phyloP scores from a whole-genome alignment of 2,888 invertebrate genomes.

The Hemaris fuciformis region DNA sequence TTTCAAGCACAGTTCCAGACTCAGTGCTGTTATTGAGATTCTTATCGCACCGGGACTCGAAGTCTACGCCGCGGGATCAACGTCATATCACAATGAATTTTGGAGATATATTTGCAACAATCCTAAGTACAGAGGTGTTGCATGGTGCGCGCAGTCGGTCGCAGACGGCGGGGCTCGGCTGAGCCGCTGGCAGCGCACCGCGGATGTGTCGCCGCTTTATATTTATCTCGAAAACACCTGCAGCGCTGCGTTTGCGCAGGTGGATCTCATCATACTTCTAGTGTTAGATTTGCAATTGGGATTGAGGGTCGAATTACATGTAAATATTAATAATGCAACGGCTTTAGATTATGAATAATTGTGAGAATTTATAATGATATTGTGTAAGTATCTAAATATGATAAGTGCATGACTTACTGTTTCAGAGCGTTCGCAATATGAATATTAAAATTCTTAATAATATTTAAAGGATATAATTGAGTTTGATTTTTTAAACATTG shows the following conservation, averaged over 20 bases:
- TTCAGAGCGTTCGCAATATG: too few species aligned
- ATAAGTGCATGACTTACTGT: too few species aligned
- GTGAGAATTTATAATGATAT: too few species aligned
- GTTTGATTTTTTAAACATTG: too few species aligned
- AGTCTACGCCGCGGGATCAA: too few species aligned
- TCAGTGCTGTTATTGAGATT: too few species aligned
- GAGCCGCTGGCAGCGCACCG: conserved; percentile 35
- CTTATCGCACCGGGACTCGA: too few species aligned
- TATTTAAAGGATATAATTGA: too few species aligned
- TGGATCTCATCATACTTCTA: not conserved
- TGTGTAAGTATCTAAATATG: too few species aligned
- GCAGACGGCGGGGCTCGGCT: conserved; percentile 57
- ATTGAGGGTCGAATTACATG: not conserved
- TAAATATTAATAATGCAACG: not conserved
- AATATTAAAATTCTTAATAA: too few species aligned
- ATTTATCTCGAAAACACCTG: conserved; percentile 30
- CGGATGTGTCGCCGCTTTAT: conserved; percentile 33
- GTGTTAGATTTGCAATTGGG: not conserved
- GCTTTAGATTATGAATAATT: not conserved
- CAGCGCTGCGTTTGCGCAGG: conserved; percentile 13
- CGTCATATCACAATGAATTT: not conserved
- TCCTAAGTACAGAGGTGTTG: not conserved
- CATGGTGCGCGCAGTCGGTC: conserved; percentile 34
- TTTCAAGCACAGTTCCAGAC: too few species aligned
- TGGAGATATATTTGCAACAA: not conserved